Percentiles rank a stretch among this genome's conserved stretches.
Conservation (phyloP, 2,888 invertebrate genomes). For the Drosophila yooni region DNA sequence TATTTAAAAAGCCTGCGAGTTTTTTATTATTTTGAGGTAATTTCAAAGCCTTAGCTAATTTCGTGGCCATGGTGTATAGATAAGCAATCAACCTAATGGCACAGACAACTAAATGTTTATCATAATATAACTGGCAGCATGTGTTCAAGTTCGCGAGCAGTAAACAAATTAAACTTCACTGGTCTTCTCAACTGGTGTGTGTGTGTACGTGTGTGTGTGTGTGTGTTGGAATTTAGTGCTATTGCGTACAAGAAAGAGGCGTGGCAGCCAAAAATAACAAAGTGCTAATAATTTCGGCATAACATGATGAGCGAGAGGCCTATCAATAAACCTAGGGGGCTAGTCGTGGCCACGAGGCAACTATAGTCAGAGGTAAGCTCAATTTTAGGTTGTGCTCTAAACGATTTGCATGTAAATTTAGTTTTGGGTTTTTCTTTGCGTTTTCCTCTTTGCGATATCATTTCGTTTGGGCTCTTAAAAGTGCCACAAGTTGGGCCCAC, state of each 20-base stretch:
- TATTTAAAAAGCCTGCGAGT: neutral
- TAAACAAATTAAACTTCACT: slow-evolving; percentile 16
- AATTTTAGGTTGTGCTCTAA: slow-evolving; percentile 22
- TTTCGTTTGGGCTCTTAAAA: slow-evolving; percentile 25
- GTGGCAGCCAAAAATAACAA: slow-evolving; percentile 72
- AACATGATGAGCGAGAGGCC: slow-evolving; percentile 61
- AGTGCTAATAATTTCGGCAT: slow-evolving; percentile 74
- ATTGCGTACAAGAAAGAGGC: slow-evolving; percentile 75
- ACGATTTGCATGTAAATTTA: slow-evolving; percentile 52
- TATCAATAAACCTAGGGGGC: slow-evolving; percentile 31
- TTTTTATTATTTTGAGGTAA: neutral
- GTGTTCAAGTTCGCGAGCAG: neutral
- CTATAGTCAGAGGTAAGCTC: slow-evolving; percentile 9
- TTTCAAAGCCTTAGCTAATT: neutral
- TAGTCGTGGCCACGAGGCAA: slow-evolving; percentile 5
- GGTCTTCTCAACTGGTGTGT: neutral
- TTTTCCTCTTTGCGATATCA: slow-evolving; percentile 34
- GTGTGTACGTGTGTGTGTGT: neutral
- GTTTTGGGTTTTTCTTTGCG: slow-evolving; percentile 16
- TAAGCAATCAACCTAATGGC: slow-evolving; percentile 22
- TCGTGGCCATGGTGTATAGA: slow-evolving; percentile 19
- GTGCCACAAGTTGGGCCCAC: slow-evolving; percentile 34
- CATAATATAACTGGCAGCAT: slow-evolving; percentile 5
- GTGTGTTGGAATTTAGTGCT: slow-evolving; percentile 68
- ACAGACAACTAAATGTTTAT: slow-evolving; percentile 11